Conservation (phyloP, 1,140 invertebrate species). For the Aphaenogaster ashmeadi region DNA sequence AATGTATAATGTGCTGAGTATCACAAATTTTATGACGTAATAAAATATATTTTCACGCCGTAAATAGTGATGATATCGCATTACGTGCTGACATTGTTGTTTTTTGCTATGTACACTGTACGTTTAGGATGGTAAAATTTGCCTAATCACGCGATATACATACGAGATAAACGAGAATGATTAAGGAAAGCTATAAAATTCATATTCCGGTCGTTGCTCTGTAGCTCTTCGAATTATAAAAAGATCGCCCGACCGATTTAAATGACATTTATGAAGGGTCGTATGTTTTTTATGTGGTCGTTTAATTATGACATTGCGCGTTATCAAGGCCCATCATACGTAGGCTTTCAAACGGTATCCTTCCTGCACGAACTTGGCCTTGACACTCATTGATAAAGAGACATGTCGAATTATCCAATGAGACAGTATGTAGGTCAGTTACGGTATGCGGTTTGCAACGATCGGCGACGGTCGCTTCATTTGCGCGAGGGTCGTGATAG, state of each 20-base stretch:
- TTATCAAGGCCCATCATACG: background rate
- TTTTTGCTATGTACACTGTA: background rate
- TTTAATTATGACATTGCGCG: slow-evolving; percentile 28
- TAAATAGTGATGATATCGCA: background rate
- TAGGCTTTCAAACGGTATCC: slow-evolving; percentile 6
- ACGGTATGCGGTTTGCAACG: slow-evolving; percentile 55
- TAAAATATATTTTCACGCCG: background rate
- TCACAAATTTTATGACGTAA: slow-evolving; percentile 31
- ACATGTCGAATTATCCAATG: slow-evolving; percentile 64
- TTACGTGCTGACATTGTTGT: slow-evolving; percentile 13
- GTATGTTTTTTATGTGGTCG: background rate
- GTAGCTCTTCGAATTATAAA: background rate
- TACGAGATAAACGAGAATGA: background rate
- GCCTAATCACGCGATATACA: background rate
- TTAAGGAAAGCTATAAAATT: background rate
- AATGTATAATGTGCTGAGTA: background rate
- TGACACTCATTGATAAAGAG: slow-evolving; percentile 65
- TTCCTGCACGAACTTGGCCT: slow-evolving; percentile 61
- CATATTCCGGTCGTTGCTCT: background rate
- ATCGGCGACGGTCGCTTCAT: slow-evolving; percentile 35
- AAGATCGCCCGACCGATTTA: background rate
- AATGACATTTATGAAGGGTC: background rate
- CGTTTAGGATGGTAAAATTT: background rate
- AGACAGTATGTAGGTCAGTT: slow-evolving; percentile 79
- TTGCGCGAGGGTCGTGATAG: slow-evolving; percentile 24